Evolutionary conservation across 2,888 invertebrate species (phyloP), one percentile per base, ranked within the genome.

Genomic region (Druceiella hillmani): DNA sequence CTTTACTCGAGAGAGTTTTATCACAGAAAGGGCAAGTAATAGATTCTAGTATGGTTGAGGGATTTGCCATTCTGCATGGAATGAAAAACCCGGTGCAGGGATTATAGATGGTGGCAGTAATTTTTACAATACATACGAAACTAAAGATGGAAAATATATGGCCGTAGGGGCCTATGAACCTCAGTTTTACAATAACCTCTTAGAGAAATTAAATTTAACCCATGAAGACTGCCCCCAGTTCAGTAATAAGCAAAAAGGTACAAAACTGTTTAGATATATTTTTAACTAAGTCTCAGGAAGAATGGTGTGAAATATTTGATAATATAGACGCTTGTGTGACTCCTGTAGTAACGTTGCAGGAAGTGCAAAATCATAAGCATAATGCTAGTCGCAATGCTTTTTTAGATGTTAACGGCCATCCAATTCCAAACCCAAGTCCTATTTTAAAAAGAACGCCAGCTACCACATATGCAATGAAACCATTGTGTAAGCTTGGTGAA

Each of bases 131-230:
- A 87, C 87, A 0, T 97, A 94, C 56, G 75, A 85, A 70, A 97
- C 97, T 0, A 86, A 87, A 64, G 99, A 99, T 69, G 83, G 79
- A 0, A 85, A 88, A 59, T 94, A 78, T 61, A 86, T 99, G 83
- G 84, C 94, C 4, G 91, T 98, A n/a, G 99, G 92, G 15, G 85
- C 95, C 2, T 44, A 99, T 30, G 99, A 99, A 59, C 87, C 89
- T 1, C 81, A 93, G 59, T 99, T 99, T 66, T 97, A 91, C 62
- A 55, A 64, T 2, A 58, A 75, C 30, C 68, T 99, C 7, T 59
- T 94, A n/a, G 61, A 81, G 52, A 85, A 79, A 9, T 65, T 92
- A 30, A 66, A 72, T n/a, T 53, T 89, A 17, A 56, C 66, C 5
- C 63, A 73, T 26, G 66, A 76, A 14, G 74, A 81, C 22, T 64